These are phyloP conservation scores for Hetaerina titia DNA, from an alignment of 2,888 invertebrate species.

Conservation along the genomic window DNA sequence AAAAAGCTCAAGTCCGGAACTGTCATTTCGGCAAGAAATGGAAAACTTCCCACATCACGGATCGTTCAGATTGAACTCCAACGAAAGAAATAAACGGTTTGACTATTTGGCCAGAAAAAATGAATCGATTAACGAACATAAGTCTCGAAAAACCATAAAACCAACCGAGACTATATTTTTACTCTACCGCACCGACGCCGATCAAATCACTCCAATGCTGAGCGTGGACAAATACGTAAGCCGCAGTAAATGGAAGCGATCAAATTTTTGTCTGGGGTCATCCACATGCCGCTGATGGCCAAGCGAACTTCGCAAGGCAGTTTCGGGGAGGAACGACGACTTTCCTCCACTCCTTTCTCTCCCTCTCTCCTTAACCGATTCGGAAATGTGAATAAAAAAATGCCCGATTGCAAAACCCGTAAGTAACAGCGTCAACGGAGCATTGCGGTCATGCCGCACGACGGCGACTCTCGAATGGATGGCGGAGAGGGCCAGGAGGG, in stretches of 20 bases:
- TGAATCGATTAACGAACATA: too few species aligned
- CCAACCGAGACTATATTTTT: too few species aligned
- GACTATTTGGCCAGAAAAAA: background rate
- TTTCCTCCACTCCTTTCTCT: too few species aligned
- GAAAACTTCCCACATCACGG: background rate
- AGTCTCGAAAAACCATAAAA: too few species aligned
- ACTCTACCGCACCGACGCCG: too few species aligned
- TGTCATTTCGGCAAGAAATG: background rate
- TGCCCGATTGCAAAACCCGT: background rate
- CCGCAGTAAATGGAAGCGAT: too few species aligned
- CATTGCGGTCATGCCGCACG: background rate
- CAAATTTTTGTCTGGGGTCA: too few species aligned
- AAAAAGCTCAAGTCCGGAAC: background rate
- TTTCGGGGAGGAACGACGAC: too few species aligned
- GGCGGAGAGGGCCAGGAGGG: background rate
- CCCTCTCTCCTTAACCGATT: background rate
- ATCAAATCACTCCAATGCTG: too few species aligned
- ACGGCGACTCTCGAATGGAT: background rate
- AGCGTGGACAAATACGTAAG: too few species aligned
- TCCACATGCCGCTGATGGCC: too few species aligned
- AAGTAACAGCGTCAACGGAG: constrained; percentile 15
- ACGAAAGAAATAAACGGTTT: background rate
- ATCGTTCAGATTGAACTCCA: background rate
- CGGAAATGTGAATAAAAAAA: background rate
- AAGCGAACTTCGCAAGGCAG: too few species aligned